A percentile compares a stretch with the other conserved stretches of the same genome.
Evolutionary conservation across 2,113 vertebrate species (phyloP).

Genomic region (Halcyon senegalensis): DNA sequence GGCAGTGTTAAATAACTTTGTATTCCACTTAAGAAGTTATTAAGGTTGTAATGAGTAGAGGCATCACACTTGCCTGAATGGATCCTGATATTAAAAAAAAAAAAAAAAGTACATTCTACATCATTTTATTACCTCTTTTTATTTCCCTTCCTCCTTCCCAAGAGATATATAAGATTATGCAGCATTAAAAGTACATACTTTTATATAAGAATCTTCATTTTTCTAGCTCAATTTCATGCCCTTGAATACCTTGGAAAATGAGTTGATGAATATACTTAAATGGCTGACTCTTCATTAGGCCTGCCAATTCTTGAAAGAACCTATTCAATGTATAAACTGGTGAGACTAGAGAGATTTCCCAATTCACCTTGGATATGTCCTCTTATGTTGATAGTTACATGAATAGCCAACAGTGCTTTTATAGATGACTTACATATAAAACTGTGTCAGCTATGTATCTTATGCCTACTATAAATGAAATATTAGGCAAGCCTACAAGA

Average conservation of each 20-base stretch:
- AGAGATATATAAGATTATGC: neutral
- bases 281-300: neutral
- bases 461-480: constrained; percentile 5
- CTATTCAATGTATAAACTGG: neutral
- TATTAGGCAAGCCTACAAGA: neutral
- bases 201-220: neutral
- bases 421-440: constrained; percentile 39
- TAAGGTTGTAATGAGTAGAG: neutral
- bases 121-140: neutral
- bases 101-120: neutral
- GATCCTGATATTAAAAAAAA: neutral
- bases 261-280: neutral
- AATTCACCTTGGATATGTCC: constrained; percentile 41
- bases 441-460: neutral
- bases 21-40: neutral
- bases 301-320: neutral
- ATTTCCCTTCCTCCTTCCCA: neutral
- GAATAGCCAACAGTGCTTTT: neutral
- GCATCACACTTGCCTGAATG: neutral
- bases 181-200: neutral
- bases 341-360: neutral
- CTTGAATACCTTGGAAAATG: neutral
- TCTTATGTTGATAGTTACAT: constrained; percentile 16
- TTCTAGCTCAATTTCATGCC: neutral
- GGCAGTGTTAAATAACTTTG: neutral